phyloP scores from a whole-genome alignment of 2,888 invertebrate genomes.

The Ellobium chinense region DNA sequence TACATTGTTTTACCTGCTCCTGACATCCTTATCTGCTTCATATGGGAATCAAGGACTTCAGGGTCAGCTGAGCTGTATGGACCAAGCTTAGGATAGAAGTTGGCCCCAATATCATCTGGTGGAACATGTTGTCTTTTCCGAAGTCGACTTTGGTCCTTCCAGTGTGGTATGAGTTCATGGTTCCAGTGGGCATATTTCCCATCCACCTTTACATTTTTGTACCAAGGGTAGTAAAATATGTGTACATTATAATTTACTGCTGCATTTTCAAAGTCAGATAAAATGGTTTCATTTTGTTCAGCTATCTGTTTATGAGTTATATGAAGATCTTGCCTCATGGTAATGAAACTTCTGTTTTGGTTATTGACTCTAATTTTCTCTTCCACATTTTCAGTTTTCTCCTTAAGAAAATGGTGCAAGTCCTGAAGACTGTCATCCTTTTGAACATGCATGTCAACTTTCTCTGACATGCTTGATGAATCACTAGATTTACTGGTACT shows the following conservation, averaged over 20 bases:
- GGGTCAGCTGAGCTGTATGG: constrained; percentile 82
- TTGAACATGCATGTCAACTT: background rate
- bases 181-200: constrained; percentile 79
- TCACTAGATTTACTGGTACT: background rate
- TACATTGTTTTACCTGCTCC: constrained; percentile 81
- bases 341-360: background rate
- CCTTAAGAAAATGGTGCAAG: background rate
- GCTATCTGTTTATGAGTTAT: background rate
- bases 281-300: too few relatives aligned
- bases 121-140: constrained; percentile 81
- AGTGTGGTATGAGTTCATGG: constrained; percentile 77
- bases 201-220: constrained; percentile 73
- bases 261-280: too few relatives aligned
- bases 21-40: constrained; percentile 82
- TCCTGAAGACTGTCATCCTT: too few relatives aligned
- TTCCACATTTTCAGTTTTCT: background rate
- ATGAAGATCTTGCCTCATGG: background rate
- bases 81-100: constrained; percentile 81
- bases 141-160: constrained; percentile 74
- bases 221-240: constrained; percentile 80
- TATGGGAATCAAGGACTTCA: constrained; percentile 82
- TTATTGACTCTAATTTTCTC: constrained; percentile 7
- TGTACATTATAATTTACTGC: constrained; percentile 77
- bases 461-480: background rate
- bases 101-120: constrained; percentile 82